Conservation (phyloP, 2,797 vertebrate genomes). For the Melanogrammus aeglefinus region DNA sequence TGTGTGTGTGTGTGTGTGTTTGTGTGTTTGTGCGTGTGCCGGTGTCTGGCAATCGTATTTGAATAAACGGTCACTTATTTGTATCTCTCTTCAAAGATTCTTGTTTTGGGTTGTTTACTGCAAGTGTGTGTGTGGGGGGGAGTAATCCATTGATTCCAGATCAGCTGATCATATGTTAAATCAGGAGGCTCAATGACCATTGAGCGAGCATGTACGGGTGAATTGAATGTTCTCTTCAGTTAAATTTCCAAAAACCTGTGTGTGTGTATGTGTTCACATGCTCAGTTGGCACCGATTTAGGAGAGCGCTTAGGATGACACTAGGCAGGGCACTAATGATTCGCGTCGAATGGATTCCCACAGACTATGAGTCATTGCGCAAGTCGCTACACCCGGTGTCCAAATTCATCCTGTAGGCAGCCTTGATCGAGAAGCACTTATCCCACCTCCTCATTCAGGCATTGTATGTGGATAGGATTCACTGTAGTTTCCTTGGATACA, state of each 20-base stretch:
- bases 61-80: background rate
- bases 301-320: constrained; percentile 22
- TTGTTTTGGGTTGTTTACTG: background rate
- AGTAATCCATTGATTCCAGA: no score
- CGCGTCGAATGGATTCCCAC: background rate
- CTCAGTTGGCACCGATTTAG: constrained; percentile 7
- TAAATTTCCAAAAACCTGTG: background rate
- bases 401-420: background rate
- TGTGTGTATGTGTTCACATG: constrained; percentile 38
- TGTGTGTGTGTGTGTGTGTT: background rate
- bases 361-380: background rate
- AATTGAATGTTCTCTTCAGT: no score
- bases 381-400: background rate
- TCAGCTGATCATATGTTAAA: no score
- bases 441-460: background rate
- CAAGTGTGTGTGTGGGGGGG: background rate
- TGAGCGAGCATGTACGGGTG: no score
- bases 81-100: background rate
- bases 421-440: background rate
- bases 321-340: constrained; percentile 62
- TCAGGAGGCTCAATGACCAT: no score
- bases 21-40: background rate
- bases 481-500: constrained; percentile 1
- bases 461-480: no score
- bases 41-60: background rate